A percentile compares a stretch with the other conserved stretches of the same genome.
phyloP scores from a whole-genome alignment of 2,113 vertebrate species.

The Stigmatopora argus region DNA sequence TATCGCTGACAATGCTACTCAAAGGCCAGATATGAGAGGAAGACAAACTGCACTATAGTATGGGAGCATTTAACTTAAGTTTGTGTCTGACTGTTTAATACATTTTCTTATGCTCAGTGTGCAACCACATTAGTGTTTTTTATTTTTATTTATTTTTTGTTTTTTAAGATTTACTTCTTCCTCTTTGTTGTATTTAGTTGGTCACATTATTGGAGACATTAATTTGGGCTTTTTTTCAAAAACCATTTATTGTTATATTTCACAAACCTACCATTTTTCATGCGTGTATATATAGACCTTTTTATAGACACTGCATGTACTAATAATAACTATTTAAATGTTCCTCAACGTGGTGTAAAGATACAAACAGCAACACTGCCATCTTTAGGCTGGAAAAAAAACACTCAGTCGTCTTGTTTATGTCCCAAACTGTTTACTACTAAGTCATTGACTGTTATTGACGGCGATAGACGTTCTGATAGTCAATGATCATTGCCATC shows the following conservation, averaged over 20 bases:
- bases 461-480: no score
- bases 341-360: not conserved
- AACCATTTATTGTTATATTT: not conserved
- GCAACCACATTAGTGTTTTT: no score
- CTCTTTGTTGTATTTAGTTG: not conserved
- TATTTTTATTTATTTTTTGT: not conserved
- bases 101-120: no score
- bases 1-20: no score
- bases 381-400: constrained; percentile 27
- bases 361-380: constrained; percentile 27
- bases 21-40: no score
- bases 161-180: not conserved
- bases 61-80: no score
- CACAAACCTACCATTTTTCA: not conserved
- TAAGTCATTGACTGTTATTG: not conserved
- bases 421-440: not conserved
- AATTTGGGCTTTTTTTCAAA: not conserved
- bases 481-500: no score
- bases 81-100: no score
- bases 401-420: not conserved
- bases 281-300: not conserved
- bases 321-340: not conserved
- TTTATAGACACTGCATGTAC: not conserved
- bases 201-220: not conserved
- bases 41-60: no score